Base-by-base conservation (phyloP, 1,140 invertebrate species). In the Drosophila lacteicornis region DNA sequence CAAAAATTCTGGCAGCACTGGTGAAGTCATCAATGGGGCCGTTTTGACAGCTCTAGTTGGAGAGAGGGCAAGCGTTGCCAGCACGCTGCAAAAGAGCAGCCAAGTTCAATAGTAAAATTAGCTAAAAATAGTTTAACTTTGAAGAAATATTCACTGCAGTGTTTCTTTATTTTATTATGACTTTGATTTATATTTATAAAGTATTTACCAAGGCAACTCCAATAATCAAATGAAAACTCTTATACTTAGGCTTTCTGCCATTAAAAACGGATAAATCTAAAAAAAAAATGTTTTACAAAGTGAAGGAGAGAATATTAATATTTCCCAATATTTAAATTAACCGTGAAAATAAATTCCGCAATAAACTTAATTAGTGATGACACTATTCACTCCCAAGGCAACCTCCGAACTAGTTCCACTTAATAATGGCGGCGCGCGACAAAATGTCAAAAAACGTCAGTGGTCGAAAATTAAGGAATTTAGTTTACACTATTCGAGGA, bases 361-460 rank as follows among this genome's bases (percentile, higher is more conserved):
- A 8, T n/a, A 8, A 43, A 27, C 3, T 17, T 17, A 30, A 4
- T 49, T 30, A 49, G 27, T 5, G 25, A 33, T 30, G 40, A 15
- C 42, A 47, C 25, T 47, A 17, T 38, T 27, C 12, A 5, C 19
- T 12, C 4, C 22, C 6, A 3, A 15, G 1, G 4, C 8, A 3
- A 1, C 13, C 30, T 15, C 9, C 15, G 15, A 60, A 15, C 25
- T 1, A 27, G 12, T 42, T 42, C 33, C 19, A 9, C 1, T 4
- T 46, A 46, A 61, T 30, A 46, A 61, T 30, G 62, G 62, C 25
- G n/a, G 12, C 17, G 25, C 57, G 40, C 27, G 46, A 19, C 11
- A 67, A 70, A 67, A 46, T 33, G 46, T 56, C 19, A 33, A 12
- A 66, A 25, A 45, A 30, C 12, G 12, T 53, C 7, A 42, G 3